phyloP scores from a whole-genome alignment of 1,140 invertebrate genomes.

The Aphaenogaster floridana region DNA sequence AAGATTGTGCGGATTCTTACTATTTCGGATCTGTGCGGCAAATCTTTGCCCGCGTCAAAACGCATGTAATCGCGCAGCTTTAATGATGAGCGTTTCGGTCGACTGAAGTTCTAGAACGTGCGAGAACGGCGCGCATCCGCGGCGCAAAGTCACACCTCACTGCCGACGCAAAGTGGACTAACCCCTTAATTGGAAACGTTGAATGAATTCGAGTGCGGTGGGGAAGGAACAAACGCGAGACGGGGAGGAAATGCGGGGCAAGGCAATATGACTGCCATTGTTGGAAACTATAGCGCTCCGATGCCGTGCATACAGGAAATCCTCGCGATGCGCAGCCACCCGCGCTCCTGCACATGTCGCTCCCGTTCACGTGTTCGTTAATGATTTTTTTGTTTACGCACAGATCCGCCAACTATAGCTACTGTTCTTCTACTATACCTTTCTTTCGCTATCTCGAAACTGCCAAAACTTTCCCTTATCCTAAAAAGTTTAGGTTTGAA shows the following conservation, averaged over 20 bases:
- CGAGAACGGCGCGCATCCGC: conserved; percentile 72
- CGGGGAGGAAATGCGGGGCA: conserved; percentile 26
- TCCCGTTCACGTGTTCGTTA: conserved; percentile 6
- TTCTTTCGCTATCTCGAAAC: background rate
- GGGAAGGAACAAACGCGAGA: conserved; percentile 36
- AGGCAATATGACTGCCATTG: conserved; percentile 41
- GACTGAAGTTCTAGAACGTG: conserved; percentile 76
- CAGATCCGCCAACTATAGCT: background rate
- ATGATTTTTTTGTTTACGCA: conserved; percentile 8
- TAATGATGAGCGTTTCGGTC: conserved; percentile 73
- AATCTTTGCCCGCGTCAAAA: conserved; percentile 2
- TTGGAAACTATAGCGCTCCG: conserved; percentile 52
- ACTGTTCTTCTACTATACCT: background rate
- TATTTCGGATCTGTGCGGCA: too few species aligned
- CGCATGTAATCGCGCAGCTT: conserved; percentile 47
- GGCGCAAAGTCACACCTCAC: conserved; percentile 74
- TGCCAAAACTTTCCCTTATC: background rate
- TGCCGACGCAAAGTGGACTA: conserved; percentile 77
- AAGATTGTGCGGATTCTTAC: too few species aligned
- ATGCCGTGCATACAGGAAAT: conserved; percentile 66
- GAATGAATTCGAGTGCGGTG: conserved; percentile 74
- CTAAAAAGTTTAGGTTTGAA: background rate
- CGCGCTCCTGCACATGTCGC: conserved; percentile 1
- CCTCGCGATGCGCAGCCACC: conserved; percentile 55
- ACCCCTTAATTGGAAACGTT: conserved; percentile 77